phyloP scores from a whole-genome alignment of 2,113 vertebrate species.

The Callithrix jacchus region DNA sequence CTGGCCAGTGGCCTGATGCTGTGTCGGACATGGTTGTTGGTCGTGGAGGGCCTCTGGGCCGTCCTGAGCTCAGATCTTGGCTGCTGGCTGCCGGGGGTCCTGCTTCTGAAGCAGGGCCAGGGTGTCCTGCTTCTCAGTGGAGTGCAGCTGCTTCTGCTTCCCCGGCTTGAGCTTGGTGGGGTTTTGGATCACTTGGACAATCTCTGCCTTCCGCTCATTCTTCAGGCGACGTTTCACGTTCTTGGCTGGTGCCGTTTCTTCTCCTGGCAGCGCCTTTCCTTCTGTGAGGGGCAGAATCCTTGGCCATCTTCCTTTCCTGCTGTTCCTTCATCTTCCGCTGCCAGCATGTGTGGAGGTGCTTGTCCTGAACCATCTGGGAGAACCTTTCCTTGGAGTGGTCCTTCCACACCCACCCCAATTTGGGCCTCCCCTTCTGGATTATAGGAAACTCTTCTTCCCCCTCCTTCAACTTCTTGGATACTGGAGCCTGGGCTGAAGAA shows the following conservation, averaged over 20 bases:
- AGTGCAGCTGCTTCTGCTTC: slow-evolving; percentile 93
- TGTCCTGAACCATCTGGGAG: slow-evolving; percentile 91
- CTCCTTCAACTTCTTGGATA: slow-evolving; percentile 46
- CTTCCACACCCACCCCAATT: slow-evolving; percentile 94
- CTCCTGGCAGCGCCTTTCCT: slow-evolving; percentile 89
- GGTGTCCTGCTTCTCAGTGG: slow-evolving; percentile 93
- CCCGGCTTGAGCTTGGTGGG: slow-evolving; percentile 93
- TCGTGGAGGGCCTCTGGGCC: neutral
- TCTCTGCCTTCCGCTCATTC: slow-evolving; percentile 92
- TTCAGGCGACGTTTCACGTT: slow-evolving; percentile 89
- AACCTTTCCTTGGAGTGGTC: slow-evolving; percentile 93
- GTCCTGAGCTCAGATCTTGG: slow-evolving; percentile 39
- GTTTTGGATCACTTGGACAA: slow-evolving; percentile 97
- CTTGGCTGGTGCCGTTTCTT: slow-evolving; percentile 90
- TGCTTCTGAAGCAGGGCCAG: slow-evolving; percentile 86
- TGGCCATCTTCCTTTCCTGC: slow-evolving; percentile 87
- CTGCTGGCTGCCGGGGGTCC: rapidly evolving
- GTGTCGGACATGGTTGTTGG: neutral
- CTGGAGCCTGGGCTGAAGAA: neutral
- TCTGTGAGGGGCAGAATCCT: slow-evolving; percentile 85
- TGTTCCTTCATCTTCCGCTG: slow-evolving; percentile 91
- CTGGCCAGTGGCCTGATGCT: rapidly evolving
- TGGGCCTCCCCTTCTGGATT: slow-evolving; percentile 89
- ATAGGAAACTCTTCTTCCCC: neutral
- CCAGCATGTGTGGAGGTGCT: slow-evolving; percentile 90